Evolutionary conservation across 1,140 invertebrate genomes (phyloP), one percentile per base, ranked within the genome.

Genomic region (Phymastichus coffea): DNA sequence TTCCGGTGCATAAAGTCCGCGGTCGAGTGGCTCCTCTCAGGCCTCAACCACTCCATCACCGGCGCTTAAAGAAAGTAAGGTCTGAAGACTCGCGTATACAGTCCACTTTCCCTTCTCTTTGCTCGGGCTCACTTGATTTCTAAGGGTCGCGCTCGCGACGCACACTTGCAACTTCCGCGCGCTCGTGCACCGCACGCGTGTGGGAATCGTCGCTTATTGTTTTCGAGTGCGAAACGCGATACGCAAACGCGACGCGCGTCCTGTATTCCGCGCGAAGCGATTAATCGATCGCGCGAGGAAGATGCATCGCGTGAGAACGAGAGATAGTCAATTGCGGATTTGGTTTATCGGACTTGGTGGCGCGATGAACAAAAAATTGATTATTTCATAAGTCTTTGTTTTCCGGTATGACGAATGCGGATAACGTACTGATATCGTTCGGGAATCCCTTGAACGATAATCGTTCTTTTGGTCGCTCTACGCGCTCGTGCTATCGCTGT

Each of bases 1-100:
- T 67, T 65, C 54, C 57, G 55, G 49, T 43, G 53, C n/a, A n/a
- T n/a, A n/a, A n/a, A n/a, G n/a, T n/a, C n/a, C n/a, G 43, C 44
- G 33, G n/a, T 70, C 63, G 57, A 73, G 72, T 69, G 66, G 60
- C 56, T 44, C 68, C 72, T 77, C n/a, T n/a, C 75, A 72, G 69
- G 71, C 73, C 72, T 74, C 76, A 77, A 73, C 76, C 77, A 77
- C 77, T 79, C 74, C 70, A 79, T 79, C 77, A 79, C 69, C 66
- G 43, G 63, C 66, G 74, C 75, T 69, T 77, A 77, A 78, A 75
- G 78, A 70, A 77, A 79, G 71, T 79, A 78, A 79, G 78, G 76
- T 76, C 76, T 77, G 61, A 73, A 77, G 72, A 68, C 69, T 12
- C 28, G 17, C 44, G 22, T 48, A 30, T 37, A 7, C 12, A 10